A percentile compares a stretch with the other conserved stretches of the same genome.
Conservation (phyloP, 2,888 invertebrate species). For the Sceliomorpha sp. region DNA sequence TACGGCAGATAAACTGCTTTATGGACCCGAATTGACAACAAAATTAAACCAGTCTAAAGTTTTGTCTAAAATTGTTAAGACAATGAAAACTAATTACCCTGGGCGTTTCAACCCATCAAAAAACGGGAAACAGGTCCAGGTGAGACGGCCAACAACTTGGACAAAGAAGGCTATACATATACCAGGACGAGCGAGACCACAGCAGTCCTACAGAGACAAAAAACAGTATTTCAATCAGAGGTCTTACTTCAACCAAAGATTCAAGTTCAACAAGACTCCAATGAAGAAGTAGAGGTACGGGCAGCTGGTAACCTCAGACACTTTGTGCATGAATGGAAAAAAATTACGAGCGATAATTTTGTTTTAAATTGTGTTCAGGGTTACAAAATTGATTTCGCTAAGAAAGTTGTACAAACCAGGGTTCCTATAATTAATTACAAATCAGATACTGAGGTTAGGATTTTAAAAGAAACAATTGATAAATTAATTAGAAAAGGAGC, state of each 20-base stretch:
- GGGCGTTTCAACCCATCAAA: slow-evolving; percentile 3
- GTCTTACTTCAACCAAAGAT: too few species aligned
- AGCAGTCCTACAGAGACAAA: slow-evolving; percentile 3
- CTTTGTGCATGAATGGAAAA: too few species aligned
- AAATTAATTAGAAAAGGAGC: slow-evolving; percentile 3
- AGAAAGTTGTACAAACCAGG: slow-evolving; percentile 6
- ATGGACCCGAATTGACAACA: too few species aligned
- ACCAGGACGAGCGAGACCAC: slow-evolving; percentile 8
- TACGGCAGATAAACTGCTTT: not conserved
- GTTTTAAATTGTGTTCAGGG: not conserved
- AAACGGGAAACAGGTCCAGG: slow-evolving; percentile 5
- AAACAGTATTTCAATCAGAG: too few species aligned
- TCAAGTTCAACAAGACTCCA: too few species aligned
- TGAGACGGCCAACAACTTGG: slow-evolving; percentile 13
- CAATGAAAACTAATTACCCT: too few species aligned
- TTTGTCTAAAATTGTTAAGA: too few species aligned
- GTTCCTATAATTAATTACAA: not conserved
- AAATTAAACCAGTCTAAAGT: too few species aligned
- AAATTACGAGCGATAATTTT: too few species aligned
- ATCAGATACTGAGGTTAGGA: not conserved
- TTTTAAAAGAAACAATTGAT: slow-evolving; percentile 4
- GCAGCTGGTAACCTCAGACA: too few species aligned
- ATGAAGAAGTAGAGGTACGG: too few species aligned
- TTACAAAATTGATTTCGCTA: not conserved
- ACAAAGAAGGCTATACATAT: slow-evolving; percentile 10